Conservation (phyloP, 2,113 vertebrate species). For the Gymnobelideus leadbeateri region DNA sequence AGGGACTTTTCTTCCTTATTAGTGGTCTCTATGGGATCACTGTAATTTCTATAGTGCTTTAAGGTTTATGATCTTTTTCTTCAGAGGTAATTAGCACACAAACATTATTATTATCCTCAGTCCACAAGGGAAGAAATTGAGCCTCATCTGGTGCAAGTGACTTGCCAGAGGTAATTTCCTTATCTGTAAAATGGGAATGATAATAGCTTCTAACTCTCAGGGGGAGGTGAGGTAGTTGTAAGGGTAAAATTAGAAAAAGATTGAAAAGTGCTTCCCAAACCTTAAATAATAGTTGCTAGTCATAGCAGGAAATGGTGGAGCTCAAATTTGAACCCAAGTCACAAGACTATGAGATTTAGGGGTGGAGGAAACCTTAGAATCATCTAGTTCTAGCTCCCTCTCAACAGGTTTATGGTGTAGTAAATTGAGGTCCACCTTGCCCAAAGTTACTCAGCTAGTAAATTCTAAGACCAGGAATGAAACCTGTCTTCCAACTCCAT, state of each 20-base stretch:
- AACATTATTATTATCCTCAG: background rate
- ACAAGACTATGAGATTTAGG: background rate
- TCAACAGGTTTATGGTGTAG: background rate
- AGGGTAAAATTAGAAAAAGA: background rate
- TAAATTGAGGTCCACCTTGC: background rate
- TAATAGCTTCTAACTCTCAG: background rate
- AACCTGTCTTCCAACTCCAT: background rate
- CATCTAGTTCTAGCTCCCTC: background rate
- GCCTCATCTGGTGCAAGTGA: background rate
- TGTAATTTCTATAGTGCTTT: background rate
- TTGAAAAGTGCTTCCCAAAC: background rate
- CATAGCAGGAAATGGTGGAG: background rate
- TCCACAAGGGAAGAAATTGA: background rate
- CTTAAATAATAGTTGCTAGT: background rate
- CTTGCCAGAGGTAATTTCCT: background rate
- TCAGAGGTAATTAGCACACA: background rate
- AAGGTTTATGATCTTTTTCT: background rate
- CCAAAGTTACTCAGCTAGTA: background rate
- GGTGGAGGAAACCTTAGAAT: background rate
- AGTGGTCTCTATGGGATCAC: background rate
- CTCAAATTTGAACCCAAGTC: background rate
- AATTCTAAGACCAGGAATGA: background rate
- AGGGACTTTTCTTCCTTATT: background rate
- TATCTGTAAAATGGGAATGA: background rate
- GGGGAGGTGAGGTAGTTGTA: background rate